Base-by-base conservation (phyloP, 2,888 invertebrate genomes). In the Tiliacea aurago region DNA sequence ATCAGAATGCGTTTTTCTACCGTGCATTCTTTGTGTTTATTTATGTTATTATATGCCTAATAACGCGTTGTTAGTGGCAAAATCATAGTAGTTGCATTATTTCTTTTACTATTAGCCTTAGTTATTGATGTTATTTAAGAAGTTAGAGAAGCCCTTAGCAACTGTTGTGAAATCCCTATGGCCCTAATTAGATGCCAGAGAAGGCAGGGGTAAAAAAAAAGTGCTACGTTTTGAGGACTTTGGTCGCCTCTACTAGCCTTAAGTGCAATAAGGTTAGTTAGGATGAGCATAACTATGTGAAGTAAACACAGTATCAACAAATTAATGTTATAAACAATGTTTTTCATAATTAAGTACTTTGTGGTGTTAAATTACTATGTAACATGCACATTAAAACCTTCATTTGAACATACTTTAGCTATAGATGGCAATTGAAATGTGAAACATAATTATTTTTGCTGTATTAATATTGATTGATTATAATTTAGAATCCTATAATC, bases 1-100 rank as follows among this genome's bases (percentile, higher is more conserved):
- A 81, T 61, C 76, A 84, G 78, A 83, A 86, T 84, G 86, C 88
- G 87, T 84, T 86, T 81, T 84, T 81, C 78, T 76, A 69, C 66
- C 72, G 73, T 72, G 63, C 45, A 82, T 87, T 88, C 91, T 91
- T 92, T 92, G 91, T 92, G 89, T 91, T 88, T 91, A 90, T 90
- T 87, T 88, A 84, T 87, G 82, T 84, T 84, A 69, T 83, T 83
- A 64, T n/a, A 65, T 18, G 53, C 47, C 47, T 37, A 58, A 15
- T 84, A 80, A 13, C 81, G 62, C 43, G 58, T 62, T 58, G 2
- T 53, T 65, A 55, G 15, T 77, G 33, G 67, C 66, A 71, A 37
- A 70, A 63, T 43, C 15, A 11, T 37, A 13, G 28, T 9, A 63
- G 49, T 64, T 23, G 4, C 10, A 58, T 15, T 43, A 20, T 43